These are phyloP conservation scores for Cephalopholis sonnerati DNA, from an alignment of 2,113 vertebrate species.

Conservation along the genomic window DNA sequence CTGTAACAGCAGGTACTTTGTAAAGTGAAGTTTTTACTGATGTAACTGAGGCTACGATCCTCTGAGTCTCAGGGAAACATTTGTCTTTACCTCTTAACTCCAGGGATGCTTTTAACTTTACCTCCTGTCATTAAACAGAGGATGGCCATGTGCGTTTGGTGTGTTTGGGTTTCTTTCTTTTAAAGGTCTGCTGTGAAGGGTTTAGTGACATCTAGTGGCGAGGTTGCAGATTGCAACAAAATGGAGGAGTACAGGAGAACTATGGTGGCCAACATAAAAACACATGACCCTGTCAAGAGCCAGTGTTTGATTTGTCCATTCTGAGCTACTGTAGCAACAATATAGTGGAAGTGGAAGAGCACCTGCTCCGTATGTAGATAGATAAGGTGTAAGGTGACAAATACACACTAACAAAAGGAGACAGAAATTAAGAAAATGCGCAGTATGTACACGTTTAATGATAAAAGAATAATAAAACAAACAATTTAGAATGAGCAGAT, in stretches of 20 bases:
- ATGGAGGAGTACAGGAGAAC: too few species aligned
- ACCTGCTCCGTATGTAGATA: too few species aligned
- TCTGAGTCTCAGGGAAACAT: conserved; percentile 24
- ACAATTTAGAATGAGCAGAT: conserved; percentile 40
- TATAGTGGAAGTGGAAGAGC: too few species aligned
- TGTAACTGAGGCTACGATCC: conserved; percentile 2
- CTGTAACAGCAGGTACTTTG: background rate
- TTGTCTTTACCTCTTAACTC: conserved; percentile 3
- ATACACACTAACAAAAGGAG: too few species aligned
- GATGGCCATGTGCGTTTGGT: background rate
- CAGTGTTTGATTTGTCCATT: too few species aligned
- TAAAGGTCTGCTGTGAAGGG: background rate
- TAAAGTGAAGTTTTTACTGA: conserved; percentile 19
- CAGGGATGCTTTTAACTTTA: background rate
- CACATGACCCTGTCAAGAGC: too few species aligned
- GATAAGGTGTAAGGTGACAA: too few species aligned
- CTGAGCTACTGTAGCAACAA: too few species aligned
- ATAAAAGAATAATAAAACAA: conserved; percentile 68
- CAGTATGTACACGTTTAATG: conserved; percentile 77
- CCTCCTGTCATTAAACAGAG: conserved; percentile 26
- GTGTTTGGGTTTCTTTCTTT: background rate
- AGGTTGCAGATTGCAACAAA: too few species aligned
- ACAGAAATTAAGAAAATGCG: conserved; percentile 48
- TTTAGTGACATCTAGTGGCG: too few species aligned
- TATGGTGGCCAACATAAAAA: too few species aligned